These are phyloP conservation scores for Agrilus mali DNA, from an alignment of 2,888 invertebrate species.

Conservation along the genomic window DNA sequence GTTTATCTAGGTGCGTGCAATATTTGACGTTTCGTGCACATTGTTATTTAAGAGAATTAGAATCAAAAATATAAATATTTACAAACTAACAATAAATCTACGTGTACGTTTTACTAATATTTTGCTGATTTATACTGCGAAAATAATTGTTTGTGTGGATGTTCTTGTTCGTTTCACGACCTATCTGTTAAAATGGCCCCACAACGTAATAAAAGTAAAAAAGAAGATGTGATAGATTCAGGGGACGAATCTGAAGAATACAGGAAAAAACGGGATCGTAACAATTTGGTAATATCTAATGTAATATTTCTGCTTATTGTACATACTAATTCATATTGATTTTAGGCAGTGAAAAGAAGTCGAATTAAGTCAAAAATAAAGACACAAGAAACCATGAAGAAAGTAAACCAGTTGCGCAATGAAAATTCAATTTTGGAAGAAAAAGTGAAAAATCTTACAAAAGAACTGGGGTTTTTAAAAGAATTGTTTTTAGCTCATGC, in stretches of 20 bases:
- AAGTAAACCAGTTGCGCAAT: constrained; percentile 61
- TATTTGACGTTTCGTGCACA: too few species aligned
- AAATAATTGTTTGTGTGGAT: background rate
- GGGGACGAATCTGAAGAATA: constrained; percentile 58
- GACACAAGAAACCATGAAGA: constrained; percentile 62
- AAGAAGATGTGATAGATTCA: constrained; percentile 43
- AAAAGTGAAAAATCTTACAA: constrained; percentile 68
- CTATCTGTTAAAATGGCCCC: constrained; percentile 21
- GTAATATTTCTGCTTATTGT: background rate
- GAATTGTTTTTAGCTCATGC: constrained; percentile 72
- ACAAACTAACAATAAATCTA: too few species aligned
- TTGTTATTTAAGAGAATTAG: too few species aligned
- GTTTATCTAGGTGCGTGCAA: too few species aligned
- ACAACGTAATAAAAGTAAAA: constrained; percentile 24
- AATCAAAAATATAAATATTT: too few species aligned
- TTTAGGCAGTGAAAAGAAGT: constrained; percentile 70
- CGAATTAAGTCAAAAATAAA: constrained; percentile 65
- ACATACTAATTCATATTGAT: background rate
- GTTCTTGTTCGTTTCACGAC: too few species aligned
- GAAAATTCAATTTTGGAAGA: constrained; percentile 72
- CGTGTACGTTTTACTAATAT: too few species aligned
- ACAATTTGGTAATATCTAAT: constrained; percentile 65
- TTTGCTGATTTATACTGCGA: too few species aligned
- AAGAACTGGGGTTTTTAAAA: constrained; percentile 67
- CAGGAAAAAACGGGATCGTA: constrained; percentile 58